These are phyloP conservation scores for Drosophila ohnishii DNA, from an alignment of 1,140 invertebrate genomes.

Conservation along the genomic window DNA sequence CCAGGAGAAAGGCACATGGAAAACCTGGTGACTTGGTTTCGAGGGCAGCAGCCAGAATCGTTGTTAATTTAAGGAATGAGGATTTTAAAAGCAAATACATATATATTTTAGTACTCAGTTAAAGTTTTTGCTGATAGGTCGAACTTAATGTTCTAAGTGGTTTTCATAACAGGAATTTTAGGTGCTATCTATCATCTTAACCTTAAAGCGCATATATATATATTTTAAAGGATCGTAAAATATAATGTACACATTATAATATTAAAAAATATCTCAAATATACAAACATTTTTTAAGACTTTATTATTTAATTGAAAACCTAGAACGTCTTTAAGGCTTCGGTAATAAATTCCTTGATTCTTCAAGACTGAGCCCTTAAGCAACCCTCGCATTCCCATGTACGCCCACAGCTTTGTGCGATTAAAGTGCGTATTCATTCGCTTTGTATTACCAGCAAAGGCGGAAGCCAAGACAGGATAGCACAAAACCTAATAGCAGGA, in stretches of 20 bases:
- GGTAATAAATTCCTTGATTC: neutral
- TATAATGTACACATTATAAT: too few species aligned
- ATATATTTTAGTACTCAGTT: too few species aligned
- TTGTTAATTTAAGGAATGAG: neutral
- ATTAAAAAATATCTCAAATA: too few species aligned
- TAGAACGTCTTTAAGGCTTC: neutral
- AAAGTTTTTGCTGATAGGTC: too few species aligned
- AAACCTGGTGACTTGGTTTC: neutral
- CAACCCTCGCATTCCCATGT: slow-evolving; percentile 23
- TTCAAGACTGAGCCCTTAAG: neutral
- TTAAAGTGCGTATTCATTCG: slow-evolving; percentile 47
- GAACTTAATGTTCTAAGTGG: too few species aligned
- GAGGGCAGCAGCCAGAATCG: neutral
- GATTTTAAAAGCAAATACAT: neutral
- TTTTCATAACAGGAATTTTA: too few species aligned
- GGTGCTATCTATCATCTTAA: too few species aligned
- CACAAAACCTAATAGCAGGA: slow-evolving; percentile 34
- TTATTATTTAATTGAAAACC: too few species aligned
- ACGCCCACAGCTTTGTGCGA: slow-evolving; percentile 41
- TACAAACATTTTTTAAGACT: too few species aligned
- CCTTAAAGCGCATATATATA: too few species aligned
- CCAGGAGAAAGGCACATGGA: slow-evolving; percentile 1
- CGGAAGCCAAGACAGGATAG: slow-evolving; percentile 32
- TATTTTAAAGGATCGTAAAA: too few species aligned
- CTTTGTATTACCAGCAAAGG: slow-evolving; percentile 38